Conservation (phyloP, 2,797 vertebrate species). For the Cossypha heuglini region DNA sequence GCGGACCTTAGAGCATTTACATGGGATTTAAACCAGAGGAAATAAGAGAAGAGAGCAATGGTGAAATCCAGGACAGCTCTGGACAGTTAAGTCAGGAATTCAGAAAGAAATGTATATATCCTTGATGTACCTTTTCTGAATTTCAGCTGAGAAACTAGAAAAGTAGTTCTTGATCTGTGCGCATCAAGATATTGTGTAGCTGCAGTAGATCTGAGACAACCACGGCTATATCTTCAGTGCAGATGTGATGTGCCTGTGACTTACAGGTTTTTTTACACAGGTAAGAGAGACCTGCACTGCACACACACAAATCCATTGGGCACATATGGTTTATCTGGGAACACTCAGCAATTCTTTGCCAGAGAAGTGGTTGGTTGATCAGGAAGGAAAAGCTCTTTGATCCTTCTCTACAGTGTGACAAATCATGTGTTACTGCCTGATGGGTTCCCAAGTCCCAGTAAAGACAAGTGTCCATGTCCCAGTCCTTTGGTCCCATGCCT, state of each 20-base stretch:
- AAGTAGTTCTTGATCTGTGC: not conserved
- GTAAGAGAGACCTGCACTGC: not conserved
- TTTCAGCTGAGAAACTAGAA: not conserved
- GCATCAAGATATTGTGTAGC: not conserved
- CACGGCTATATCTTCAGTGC: not conserved
- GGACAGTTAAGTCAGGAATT: not conserved
- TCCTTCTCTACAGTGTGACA: not conserved
- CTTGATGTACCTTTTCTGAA: not conserved
- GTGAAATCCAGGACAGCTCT: not conserved
- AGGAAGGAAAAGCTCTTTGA: not conserved
- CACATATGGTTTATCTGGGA: not conserved
- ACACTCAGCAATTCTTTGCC: not conserved
- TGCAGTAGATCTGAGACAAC: not conserved
- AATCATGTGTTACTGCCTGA: not conserved
- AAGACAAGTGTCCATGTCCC: not conserved
- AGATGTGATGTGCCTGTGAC: not conserved
- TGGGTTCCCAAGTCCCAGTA: not conserved
- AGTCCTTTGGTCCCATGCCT: not conserved
- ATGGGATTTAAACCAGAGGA: not conserved
- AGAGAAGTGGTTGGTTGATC: not conserved
- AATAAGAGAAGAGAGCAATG: not conserved
- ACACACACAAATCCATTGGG: not conserved
- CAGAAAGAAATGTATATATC: not conserved
- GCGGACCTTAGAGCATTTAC: not conserved
- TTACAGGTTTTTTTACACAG: not conserved